Evolutionary conservation across 2,113 vertebrate species (phyloP).

Genomic region (Elephas maximus): DNA sequence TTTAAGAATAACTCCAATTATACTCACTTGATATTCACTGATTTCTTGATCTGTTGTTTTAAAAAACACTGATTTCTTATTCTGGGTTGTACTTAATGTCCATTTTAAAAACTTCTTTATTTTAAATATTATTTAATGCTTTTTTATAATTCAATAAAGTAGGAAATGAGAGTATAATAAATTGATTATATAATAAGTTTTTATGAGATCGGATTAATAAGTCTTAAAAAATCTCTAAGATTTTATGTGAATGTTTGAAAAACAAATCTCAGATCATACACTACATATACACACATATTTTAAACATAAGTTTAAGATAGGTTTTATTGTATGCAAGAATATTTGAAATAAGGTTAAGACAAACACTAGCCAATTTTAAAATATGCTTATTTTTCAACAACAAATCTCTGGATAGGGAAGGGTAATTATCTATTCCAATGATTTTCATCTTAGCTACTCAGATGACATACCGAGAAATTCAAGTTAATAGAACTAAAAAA

Average conservation of each 20-base stretch:
- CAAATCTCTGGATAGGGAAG: background rate
- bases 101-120: conserved; percentile 39
- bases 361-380: conserved; percentile 43
- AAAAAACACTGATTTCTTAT: conserved; percentile 34
- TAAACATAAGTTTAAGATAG: conserved; percentile 49
- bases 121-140: conserved; percentile 56
- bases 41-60: conserved; percentile 24
- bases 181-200: conserved; percentile 20
- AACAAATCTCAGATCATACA: background rate
- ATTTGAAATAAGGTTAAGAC: conserved; percentile 51
- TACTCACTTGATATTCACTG: background rate
- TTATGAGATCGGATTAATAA: conserved; percentile 44
- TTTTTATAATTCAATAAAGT: conserved; percentile 9
- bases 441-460: conserved; percentile 46
- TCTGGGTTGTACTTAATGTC: background rate
- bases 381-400: conserved; percentile 51
- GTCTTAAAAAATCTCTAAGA: conserved; percentile 42
- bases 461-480: conserved; percentile 41
- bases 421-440: background rate
- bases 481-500: conserved; percentile 47
- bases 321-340: background rate
- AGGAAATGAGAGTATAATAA: conserved; percentile 47
- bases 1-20: background rate
- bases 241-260: conserved; percentile 43
- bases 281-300: background rate